A percentile compares a stretch with the other conserved stretches of the same genome.
phyloP scores from a whole-genome alignment of 2,888 invertebrate genomes.

The Lepeophtheirus nordmannii region DNA sequence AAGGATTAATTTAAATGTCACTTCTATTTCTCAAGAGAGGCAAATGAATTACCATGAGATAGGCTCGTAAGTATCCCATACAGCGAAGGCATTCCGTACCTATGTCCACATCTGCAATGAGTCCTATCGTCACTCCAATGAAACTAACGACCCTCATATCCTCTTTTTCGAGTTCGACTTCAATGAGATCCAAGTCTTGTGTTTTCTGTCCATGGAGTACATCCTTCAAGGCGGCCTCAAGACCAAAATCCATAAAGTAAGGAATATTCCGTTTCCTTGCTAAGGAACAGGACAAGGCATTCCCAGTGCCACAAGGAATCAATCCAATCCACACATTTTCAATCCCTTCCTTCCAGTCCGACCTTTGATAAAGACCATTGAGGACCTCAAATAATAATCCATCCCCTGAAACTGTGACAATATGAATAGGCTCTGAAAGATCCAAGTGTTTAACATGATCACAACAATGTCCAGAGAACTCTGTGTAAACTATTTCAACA shows the following conservation, averaged over 20 bases:
- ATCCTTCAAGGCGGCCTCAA: background rate
- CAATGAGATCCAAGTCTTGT: constrained; percentile 7
- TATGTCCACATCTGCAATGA: constrained; percentile 18
- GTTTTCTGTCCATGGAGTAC: background rate
- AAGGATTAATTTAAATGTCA: background rate
- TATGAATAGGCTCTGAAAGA: background rate
- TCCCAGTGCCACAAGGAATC: constrained; percentile 3
- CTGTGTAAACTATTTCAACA: background rate
- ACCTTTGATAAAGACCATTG: background rate
- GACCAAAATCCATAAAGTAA: background rate
- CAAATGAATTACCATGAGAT: background rate
- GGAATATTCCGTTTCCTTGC: background rate
- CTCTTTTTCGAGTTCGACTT: constrained; percentile 1
- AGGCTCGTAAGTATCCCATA: constrained; percentile 3
- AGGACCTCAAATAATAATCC: background rate
- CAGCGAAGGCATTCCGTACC: background rate
- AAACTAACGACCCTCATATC: constrained; percentile 4
- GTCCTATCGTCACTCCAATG: constrained; percentile 13
- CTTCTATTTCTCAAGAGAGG: too few relatives aligned
- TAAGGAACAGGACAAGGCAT: background rate
- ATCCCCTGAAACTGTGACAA: constrained; percentile 9
- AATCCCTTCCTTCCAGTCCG: background rate
- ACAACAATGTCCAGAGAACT: background rate
- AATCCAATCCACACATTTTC: background rate
- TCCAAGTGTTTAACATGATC: background rate